A percentile compares a stretch with the other conserved stretches of the same genome.
These are phyloP conservation scores for Ceriagrion tenellum DNA, from an alignment of 2,888 invertebrate species.

Conservation along the genomic window DNA sequence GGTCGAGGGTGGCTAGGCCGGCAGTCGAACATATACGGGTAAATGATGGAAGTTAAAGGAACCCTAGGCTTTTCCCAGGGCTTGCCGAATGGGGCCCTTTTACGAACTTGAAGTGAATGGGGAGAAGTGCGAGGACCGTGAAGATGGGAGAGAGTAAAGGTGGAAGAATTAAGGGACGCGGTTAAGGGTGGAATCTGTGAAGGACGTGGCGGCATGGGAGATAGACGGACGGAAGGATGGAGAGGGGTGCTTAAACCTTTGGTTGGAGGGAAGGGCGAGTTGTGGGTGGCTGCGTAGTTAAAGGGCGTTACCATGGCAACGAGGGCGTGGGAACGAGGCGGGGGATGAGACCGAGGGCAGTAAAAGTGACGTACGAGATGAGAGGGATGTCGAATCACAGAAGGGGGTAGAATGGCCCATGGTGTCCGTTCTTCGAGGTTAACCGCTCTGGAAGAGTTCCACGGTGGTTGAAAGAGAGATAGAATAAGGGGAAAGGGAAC, in stretches of 20 bases:
- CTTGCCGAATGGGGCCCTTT: background rate
- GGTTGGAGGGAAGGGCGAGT: background rate
- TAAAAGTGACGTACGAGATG: background rate
- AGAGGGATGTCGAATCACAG: too few species aligned
- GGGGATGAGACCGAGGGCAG: background rate
- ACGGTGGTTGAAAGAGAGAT: background rate
- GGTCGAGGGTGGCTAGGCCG: background rate
- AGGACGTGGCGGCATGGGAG: background rate
- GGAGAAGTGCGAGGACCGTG: background rate
- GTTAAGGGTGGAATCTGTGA: background rate
- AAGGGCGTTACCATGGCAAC: background rate
- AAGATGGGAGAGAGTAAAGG: background rate
- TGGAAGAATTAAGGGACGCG: background rate
- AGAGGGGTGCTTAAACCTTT: background rate
- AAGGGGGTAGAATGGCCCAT: too few species aligned
- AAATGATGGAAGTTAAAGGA: background rate
- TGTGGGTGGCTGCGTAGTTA: background rate
- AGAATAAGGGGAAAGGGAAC: background rate
- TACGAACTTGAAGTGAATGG: background rate
- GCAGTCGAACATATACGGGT: background rate
- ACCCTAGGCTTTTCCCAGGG: background rate
- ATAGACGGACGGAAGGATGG: background rate
- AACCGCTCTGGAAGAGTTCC: too few species aligned
- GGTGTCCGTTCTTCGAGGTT: too few species aligned
- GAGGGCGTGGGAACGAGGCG: background rate